Conservation (phyloP, 2,888 invertebrate genomes). For the Bombylius discolor region DNA sequence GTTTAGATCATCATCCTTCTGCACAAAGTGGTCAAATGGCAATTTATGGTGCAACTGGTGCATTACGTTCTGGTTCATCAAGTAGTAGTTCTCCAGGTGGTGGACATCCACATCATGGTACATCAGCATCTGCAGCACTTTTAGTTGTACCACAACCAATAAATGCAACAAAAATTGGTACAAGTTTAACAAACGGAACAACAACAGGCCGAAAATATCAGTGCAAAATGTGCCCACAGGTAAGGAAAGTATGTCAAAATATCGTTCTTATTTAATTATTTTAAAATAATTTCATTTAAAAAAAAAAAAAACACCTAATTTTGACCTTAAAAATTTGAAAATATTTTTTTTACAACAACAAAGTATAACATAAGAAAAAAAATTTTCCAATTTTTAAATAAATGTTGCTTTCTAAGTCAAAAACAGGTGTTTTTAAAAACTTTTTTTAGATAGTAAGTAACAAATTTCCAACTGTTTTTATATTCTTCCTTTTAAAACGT, state of each 20-base stretch:
- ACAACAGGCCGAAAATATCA: constrained; percentile 64
- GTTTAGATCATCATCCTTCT: constrained; percentile 34
- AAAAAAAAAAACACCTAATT: no score
- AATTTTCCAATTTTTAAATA: no score
- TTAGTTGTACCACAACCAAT: constrained; percentile 83
- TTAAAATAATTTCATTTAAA: no score
- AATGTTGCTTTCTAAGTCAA: no score
- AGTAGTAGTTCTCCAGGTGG: constrained; percentile 24
- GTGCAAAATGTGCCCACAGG: constrained; percentile 96
- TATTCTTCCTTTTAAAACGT: no score
- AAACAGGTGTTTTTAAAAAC: no score
- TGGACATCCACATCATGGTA: constrained; percentile 40
- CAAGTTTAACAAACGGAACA: constrained; percentile 30
- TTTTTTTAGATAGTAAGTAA: no score
- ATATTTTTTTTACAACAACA: not conserved
- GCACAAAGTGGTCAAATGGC: constrained; percentile 27
- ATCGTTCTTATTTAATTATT: not conserved
- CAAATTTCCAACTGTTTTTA: no score
- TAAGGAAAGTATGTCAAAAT: constrained; percentile 39
- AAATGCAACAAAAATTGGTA: constrained; percentile 51
- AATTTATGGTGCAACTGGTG: constrained; percentile 16
- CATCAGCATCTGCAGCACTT: constrained; percentile 48
- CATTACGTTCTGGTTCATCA: constrained; percentile 21
- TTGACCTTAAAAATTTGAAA: no score
- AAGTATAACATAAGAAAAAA: not conserved